Percentiles rank a stretch among this genome's conserved stretches.
Evolutionary conservation across 92 coral and sea anemone species (phyloP).

Genomic region (Paramuricea clavata): DNA sequence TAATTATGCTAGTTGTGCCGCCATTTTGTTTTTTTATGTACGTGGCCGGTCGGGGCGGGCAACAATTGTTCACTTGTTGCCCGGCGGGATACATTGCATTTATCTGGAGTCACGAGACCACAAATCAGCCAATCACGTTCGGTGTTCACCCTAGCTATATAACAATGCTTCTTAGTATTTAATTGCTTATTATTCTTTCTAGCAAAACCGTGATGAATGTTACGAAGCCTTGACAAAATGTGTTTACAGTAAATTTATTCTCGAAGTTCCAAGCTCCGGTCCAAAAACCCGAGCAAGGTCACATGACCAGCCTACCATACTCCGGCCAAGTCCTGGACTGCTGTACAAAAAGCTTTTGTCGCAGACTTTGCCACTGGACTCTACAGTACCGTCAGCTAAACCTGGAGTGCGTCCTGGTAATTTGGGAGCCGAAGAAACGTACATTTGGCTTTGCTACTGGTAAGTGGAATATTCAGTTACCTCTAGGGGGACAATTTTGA

Average conservation of each 20-base stretch:
- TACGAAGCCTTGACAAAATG: slow-evolving; percentile 35
- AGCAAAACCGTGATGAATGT: slow-evolving; percentile 30
- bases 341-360: slow-evolving; percentile 81
- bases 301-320: neutral
- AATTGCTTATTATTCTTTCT: neutral
- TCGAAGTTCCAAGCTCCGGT: slow-evolving; percentile 22
- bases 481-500: too few species aligned
- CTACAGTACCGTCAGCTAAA: slow-evolving; percentile 69
- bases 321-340: slow-evolving; percentile 67
- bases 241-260: slow-evolving; percentile 70
- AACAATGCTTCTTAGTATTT: neutral
- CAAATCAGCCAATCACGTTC: too few species aligned
- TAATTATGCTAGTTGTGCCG: too few species aligned
- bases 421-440: slow-evolving; percentile 73
- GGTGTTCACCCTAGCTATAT: neutral
- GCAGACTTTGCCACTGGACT: slow-evolving; percentile 85
- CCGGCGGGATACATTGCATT: too few species aligned
- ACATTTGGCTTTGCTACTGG: slow-evolving; percentile 95
- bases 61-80: too few species aligned
- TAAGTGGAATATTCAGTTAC: slow-evolving; percentile 56
- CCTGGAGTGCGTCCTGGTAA: slow-evolving; percentile 57
- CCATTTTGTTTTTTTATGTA: too few species aligned
- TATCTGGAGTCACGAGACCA: too few species aligned
- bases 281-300: slow-evolving; percentile 39
- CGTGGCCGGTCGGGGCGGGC: too few species aligned